A percentile compares a stretch with the other conserved stretches of the same genome.
Conservation (phyloP, 2,797 vertebrate genomes). For the Anniella stebbinsi region DNA sequence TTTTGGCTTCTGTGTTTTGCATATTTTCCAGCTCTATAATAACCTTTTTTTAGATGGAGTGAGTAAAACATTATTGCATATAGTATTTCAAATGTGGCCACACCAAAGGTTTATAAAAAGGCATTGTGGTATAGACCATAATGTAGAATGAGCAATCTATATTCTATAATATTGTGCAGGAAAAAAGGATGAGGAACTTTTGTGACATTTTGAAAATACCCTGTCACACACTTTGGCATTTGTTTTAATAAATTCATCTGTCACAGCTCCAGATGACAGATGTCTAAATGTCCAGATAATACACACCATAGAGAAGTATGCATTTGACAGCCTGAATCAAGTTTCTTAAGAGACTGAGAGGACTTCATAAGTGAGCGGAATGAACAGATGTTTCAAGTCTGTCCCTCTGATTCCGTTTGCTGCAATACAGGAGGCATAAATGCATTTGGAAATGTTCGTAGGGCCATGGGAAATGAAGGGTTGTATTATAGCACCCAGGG, state of each 20-base stretch:
- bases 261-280: slow-evolving; percentile 77
- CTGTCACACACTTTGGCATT: slow-evolving; percentile 70
- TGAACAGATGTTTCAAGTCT: slow-evolving; percentile 77
- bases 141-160: not conserved
- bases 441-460: slow-evolving; percentile 66
- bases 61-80: not conserved
- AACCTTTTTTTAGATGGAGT: not conserved
- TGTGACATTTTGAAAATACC: slow-evolving; percentile 40
- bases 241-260: slow-evolving; percentile 81
- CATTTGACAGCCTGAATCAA: slow-evolving; percentile 67
- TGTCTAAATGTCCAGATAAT: slow-evolving; percentile 79
- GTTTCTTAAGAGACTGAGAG: slow-evolving; percentile 71
- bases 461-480: slow-evolving; percentile 66
- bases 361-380: slow-evolving; percentile 75
- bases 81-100: not conserved
- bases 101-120: not conserved
- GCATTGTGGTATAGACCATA: not conserved
- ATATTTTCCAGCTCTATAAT: too few relatives aligned
- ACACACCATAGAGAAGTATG: slow-evolving; percentile 63
- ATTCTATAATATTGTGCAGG: not conserved
- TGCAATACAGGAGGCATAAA: slow-evolving; percentile 78
- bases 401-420: slow-evolving; percentile 75
- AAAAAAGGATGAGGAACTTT: slow-evolving; percentile 42
- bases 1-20: not conserved
- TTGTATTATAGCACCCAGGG: slow-evolving; percentile 62